Evolutionary conservation across 2,113 vertebrate species (phyloP).

Genomic region (Mustela lutreola): DNA sequence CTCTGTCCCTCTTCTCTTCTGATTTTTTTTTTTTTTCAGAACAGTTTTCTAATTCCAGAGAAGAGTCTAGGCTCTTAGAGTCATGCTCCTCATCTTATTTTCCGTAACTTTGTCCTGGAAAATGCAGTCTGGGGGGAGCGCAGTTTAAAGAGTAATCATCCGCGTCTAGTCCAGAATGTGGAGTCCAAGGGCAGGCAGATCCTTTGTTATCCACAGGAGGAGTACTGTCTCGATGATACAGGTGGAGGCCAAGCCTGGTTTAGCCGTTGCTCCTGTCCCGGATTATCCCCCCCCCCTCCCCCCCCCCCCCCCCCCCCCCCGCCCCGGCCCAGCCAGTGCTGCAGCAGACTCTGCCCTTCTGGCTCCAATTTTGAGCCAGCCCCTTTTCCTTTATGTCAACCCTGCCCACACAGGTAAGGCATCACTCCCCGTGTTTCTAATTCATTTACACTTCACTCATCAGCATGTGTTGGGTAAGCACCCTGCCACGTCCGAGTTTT

Average conservation of each 20-base stretch:
- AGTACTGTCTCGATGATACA: neutral
- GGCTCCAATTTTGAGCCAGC: neutral
- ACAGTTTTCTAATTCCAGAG: constrained; percentile 53
- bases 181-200: neutral
- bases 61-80: neutral
- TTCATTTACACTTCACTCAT: constrained; percentile 60
- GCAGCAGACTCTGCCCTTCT: neutral
- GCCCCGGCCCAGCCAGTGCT: neutral
- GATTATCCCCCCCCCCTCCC: too few relatives aligned
- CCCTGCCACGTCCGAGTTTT: constrained; percentile 45
- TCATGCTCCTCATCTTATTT: constrained; percentile 55
- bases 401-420: neutral
- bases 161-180: neutral
- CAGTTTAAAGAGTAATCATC: constrained; percentile 15
- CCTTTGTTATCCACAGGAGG: neutral
- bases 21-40: neutral
- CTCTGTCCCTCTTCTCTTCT: neutral
- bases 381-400: neutral
- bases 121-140: constrained; percentile 51
- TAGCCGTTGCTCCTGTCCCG: neutral
- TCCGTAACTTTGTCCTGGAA: constrained; percentile 71
- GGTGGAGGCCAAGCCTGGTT: neutral
- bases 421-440: constrained; percentile 52
- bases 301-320: fast-evolving
- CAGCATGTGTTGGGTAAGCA: constrained; percentile 41